A percentile compares a stretch with the other conserved stretches of the same genome.
Conservation (phyloP, 2,113 vertebrate species). For the Lathamus discolor region DNA sequence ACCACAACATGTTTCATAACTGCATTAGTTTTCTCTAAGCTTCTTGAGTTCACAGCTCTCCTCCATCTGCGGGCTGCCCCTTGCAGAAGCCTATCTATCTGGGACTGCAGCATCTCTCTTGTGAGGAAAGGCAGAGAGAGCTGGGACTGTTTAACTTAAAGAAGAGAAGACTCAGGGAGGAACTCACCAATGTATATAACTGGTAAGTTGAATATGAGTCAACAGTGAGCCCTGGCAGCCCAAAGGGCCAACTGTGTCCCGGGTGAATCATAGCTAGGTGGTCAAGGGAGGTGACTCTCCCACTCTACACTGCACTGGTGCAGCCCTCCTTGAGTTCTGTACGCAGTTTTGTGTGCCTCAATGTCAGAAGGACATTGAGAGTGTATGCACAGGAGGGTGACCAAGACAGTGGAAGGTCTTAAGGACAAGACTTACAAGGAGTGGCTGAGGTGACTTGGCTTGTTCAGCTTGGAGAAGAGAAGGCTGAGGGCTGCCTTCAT, state of each 20-base stretch:
- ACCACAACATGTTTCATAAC: not conserved
- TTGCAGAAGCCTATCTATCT: not conserved
- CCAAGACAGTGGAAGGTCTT: too few species aligned
- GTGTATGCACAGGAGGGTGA: not conserved
- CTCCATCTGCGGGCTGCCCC: not conserved
- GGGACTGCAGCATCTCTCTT: not conserved
- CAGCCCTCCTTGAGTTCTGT: not conserved
- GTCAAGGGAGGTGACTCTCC: not conserved
- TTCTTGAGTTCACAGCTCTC: not conserved
- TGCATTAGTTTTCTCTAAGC: not conserved
- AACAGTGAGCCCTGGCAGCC: not conserved
- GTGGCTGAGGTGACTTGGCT: too few species aligned
- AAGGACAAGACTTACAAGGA: too few species aligned
- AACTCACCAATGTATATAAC: not conserved
- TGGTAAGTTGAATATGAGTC: not conserved
- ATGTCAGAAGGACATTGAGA: not conserved
- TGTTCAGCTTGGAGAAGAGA: too few species aligned
- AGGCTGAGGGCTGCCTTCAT: not conserved
- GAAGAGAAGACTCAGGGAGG: not conserved
- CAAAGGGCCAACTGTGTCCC: not conserved
- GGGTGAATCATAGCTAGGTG: not conserved
- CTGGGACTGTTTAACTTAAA: not conserved
- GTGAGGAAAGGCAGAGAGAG: not conserved
- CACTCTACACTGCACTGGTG: not conserved
- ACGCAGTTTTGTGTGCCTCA: not conserved